Evolutionary conservation across 2,888 invertebrate species (phyloP).

Genomic region (Orgyia antiqua): DNA sequence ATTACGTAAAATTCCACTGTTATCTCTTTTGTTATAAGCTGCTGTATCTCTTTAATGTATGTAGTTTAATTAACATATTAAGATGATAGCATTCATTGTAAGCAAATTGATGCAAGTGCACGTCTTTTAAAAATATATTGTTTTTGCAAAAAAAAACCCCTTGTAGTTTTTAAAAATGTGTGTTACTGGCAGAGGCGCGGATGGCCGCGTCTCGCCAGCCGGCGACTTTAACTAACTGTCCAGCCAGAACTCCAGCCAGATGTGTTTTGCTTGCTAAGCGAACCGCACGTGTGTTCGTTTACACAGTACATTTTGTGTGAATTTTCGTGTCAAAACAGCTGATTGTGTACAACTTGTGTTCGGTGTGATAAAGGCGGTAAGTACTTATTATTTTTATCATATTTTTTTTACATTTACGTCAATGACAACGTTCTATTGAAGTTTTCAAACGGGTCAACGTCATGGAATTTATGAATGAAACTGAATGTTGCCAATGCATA

Average conservation of each 20-base stretch:
- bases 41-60: conserved; percentile 29
- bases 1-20: conserved; percentile 53
- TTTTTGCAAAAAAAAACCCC: conserved; percentile 22
- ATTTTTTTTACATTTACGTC: neutral
- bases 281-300: conserved; percentile 35
- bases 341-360: conserved; percentile 32
- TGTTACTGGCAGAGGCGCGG: conserved; percentile 53
- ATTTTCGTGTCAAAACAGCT: conserved; percentile 34
- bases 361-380: conserved; percentile 15
- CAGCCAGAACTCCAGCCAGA: conserved; percentile 28
- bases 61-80: conserved; percentile 25
- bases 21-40: conserved; percentile 25
- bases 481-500: conserved; percentile 12
- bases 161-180: conserved; percentile 53
- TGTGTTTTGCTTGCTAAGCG: conserved; percentile 36
- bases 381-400: conserved; percentile 17
- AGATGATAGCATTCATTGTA: conserved; percentile 42
- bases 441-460: conserved; percentile 22
- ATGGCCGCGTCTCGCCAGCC: conserved; percentile 37
- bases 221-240: conserved; percentile 22
- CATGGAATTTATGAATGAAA: conserved; percentile 29
- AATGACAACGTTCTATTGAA: conserved; percentile 7
- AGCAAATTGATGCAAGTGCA: conserved; percentile 41
- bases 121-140: conserved; percentile 23
- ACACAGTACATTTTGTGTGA: conserved; percentile 22